These are phyloP conservation scores for Syrphus vitripennis DNA, from an alignment of 2,888 invertebrate species.

Conservation along the genomic window DNA sequence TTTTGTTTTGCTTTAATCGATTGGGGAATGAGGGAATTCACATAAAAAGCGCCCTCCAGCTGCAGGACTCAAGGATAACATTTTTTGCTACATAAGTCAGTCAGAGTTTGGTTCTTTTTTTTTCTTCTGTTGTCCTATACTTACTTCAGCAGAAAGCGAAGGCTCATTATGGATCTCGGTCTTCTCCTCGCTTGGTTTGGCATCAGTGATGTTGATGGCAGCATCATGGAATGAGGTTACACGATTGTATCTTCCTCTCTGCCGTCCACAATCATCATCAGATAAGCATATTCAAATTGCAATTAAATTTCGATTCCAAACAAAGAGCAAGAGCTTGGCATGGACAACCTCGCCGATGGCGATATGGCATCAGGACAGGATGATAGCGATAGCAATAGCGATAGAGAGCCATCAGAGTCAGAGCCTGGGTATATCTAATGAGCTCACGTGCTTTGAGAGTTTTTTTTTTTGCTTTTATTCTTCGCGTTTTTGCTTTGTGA, in stretches of 20 bases:
- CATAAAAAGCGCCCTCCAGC: constrained; percentile 19
- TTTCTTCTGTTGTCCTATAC: background rate
- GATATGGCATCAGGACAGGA: background rate
- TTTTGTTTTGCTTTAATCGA: constrained; percentile 62
- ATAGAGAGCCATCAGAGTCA: background rate
- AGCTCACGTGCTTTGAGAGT: constrained; percentile 45
- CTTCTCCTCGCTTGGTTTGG: no score
- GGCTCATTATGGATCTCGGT: constrained; percentile 40
- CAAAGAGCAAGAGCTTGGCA: constrained; percentile 2
- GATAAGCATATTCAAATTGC: constrained; percentile 62
- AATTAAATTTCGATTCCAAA: constrained; percentile 66
- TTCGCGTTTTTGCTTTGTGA: constrained; percentile 1
- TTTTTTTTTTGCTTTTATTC: constrained; percentile 18
- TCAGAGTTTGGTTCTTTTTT: background rate
- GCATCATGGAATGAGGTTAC: constrained; percentile 12
- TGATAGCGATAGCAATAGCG: no score
- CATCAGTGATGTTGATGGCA: background rate
- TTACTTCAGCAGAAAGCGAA: background rate
- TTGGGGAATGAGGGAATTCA: constrained; percentile 24
- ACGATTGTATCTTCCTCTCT: constrained; percentile 1
- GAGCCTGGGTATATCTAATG: constrained; percentile 28
- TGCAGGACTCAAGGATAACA: background rate
- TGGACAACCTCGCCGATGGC: constrained; percentile 7
- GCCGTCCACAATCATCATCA: constrained; percentile 7
- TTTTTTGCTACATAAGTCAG: background rate